Evolutionary conservation across 2,888 invertebrate genomes (phyloP).

Genomic region (Zhuqinia jingwanae): DNA sequence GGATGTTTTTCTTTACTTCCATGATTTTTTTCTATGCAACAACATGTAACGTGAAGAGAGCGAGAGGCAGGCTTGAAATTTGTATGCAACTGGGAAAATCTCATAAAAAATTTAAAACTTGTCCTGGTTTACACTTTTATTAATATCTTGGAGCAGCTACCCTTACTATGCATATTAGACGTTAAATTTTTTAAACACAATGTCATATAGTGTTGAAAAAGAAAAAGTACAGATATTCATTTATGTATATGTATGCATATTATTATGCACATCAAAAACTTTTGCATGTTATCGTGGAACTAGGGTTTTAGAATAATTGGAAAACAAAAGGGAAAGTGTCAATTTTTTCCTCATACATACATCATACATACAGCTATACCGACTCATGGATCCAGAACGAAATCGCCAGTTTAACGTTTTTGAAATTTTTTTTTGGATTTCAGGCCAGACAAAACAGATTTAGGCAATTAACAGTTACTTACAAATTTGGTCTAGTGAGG

Average conservation of each 20-base stretch:
- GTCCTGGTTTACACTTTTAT: conserved; percentile 47
- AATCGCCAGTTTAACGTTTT: no score
- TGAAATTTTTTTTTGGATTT: no score
- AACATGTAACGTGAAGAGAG: neutral
- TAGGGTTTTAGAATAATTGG: conserved; percentile 18
- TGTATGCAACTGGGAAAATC: conserved; percentile 52
- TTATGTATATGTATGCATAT: neutral
- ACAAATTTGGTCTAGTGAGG: no score
- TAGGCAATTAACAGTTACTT: no score
- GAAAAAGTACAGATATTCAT: neutral
- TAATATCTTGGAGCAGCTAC: neutral
- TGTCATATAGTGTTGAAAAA: neutral
- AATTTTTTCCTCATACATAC: no score
- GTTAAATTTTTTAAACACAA: conserved; percentile 11
- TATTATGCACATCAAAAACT: no score
- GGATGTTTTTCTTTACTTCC: no score
- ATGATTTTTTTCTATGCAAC: neutral
- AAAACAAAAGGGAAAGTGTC: neutral
- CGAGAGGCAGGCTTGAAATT: conserved; percentile 13
- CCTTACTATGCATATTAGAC: conserved; percentile 31
- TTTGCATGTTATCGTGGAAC: no score
- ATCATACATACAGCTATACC: no score
- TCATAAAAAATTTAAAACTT: conserved; percentile 59
- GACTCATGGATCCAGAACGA: no score
- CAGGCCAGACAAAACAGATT: no score